Base-by-base conservation (phyloP, 1,140 invertebrate species). In the Bombus waltoni region DNA sequence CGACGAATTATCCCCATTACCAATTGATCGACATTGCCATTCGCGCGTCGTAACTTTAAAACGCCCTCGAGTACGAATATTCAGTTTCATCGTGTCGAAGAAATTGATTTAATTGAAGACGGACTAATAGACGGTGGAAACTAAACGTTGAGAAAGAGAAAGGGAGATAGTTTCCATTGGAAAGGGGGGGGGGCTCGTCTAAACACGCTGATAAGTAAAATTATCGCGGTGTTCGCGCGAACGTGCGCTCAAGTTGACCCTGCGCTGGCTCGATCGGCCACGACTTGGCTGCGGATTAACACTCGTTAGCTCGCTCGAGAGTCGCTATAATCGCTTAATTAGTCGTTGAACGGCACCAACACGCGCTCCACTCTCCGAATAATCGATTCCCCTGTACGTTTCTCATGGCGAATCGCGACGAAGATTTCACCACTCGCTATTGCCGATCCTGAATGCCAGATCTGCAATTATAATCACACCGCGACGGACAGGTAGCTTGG, bases 241-340 rank as follows among this genome's bases (percentile, higher is more conserved):
- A 44, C 87, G 79, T 82, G 87, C 76, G 47, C 81, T 62, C 68
- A 57, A 53, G 32, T 68, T 89, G 88, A 89, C 88, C 88, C 80
- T 57, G 47, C 25, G 40, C 68, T 59, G 57, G 42, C 38, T 83
- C 70, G 71, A 70, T 71, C 65, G 40, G 79, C 70, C 87, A 89
- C 87, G 88, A 86, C 80, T 89, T 70, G 84, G 66, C 82, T 78
- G 53, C 82, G 83, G 87, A 86, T 89, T 89, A 89, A 89, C 87
- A 89, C 88, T 89, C 87, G 87, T 89, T 86, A 89, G 70, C 87
- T 83, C 74, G 74, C 83, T 70, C 75, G 76, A 42, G 79, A 89
- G 42, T n/a, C 53, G 88, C 88, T 80, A 86, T 89, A 89, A 89
- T 89, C 87, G 88, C 88, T 89, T 89, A 89, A 89, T 89, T 89